These are phyloP conservation scores for Aphis craccivora DNA, from an alignment of 1,140 invertebrate species.

Conservation along the genomic window DNA sequence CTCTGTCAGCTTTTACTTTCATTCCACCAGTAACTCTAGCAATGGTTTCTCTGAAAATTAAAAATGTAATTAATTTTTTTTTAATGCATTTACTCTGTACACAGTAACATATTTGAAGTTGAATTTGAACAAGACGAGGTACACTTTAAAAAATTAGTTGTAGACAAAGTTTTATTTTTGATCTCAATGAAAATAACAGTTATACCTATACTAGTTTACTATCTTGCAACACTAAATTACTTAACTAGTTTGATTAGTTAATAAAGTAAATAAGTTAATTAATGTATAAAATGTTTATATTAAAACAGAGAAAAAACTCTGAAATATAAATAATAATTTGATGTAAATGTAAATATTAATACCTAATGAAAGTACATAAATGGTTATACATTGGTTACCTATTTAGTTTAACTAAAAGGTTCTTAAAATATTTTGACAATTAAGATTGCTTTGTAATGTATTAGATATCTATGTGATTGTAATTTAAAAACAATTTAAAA, in stretches of 20 bases:
- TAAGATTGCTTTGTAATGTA: neutral
- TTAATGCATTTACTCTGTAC: neutral
- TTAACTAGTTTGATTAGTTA: too few relatives aligned
- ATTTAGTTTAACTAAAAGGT: too few relatives aligned
- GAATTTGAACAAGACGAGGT: neutral
- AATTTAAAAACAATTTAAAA: neutral
- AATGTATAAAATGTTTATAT: too few relatives aligned
- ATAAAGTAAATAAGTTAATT: too few relatives aligned
- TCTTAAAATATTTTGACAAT: neutral
- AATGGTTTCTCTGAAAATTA: conserved; percentile 89
- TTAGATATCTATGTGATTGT: neutral
- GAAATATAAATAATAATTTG: too few relatives aligned
- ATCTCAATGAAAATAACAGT: neutral
- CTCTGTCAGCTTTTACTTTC: conserved; percentile 99
- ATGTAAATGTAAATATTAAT: too few relatives aligned
- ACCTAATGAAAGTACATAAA: too few relatives aligned
- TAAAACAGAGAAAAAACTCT: too few relatives aligned
- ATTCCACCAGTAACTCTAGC: conserved; percentile 98
- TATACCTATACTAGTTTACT: too few relatives aligned
- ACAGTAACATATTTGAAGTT: neutral
- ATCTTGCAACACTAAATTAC: too few relatives aligned
- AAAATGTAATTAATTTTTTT: neutral
- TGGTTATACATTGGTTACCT: too few relatives aligned
- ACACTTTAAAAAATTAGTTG: neutral
- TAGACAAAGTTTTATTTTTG: neutral